Evolutionary conservation across 2,113 vertebrate genomes (phyloP).

Genomic region (Uria aalge): DNA sequence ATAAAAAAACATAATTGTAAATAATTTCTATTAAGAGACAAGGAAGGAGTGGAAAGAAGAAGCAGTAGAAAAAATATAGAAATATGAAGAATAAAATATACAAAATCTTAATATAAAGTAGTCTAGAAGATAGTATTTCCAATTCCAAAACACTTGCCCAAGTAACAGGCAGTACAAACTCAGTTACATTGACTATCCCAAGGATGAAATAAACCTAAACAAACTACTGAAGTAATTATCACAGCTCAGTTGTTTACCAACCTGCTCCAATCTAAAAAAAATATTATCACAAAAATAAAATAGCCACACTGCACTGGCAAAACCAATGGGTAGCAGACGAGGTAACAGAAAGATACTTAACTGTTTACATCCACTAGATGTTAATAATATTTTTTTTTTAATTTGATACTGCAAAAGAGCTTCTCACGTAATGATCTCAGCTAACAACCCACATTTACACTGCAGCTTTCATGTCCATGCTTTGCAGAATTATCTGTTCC

Average conservation of each 20-base stretch:
- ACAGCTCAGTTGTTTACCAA: neutral
- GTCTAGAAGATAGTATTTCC: neutral
- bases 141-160: neutral
- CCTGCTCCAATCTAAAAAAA: neutral
- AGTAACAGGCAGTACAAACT: constrained; percentile 49
- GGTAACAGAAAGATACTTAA: neutral
- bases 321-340: neutral
- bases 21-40: neutral
- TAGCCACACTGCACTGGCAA: neutral
- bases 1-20: neutral
- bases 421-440: neutral
- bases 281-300: neutral
- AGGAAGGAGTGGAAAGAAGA: neutral
- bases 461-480: neutral
- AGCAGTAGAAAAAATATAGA: neutral
- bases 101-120: neutral
- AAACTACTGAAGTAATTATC: neutral
- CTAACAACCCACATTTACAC: neutral
- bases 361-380: neutral
- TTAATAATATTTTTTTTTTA: neutral
- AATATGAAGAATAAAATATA: neutral
- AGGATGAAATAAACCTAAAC: constrained; percentile 22
- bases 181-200: neutral
- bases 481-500: neutral
- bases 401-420: neutral